Evolutionary conservation across 2,113 vertebrate genomes (phyloP), one percentile per base, ranked within the genome.

Genomic region (Menura novaehollandiae): DNA sequence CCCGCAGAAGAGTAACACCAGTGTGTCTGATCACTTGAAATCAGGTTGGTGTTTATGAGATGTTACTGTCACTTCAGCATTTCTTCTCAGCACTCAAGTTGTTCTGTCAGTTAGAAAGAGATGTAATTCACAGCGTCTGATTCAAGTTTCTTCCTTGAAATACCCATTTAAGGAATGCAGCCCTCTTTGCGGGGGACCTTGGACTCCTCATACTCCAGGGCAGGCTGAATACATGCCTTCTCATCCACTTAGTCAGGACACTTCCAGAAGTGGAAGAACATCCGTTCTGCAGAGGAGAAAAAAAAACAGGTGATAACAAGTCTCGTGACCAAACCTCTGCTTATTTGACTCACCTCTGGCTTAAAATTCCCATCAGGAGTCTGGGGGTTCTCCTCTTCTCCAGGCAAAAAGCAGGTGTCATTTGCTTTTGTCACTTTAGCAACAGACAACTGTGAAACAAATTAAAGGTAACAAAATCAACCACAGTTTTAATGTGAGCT

Each of bases 381-480:
- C 16, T 4, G 2, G 7, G 52, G 4, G 3, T 27, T 62, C 28
- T 85, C 55, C 16, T 58, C 23, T 41, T 56, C 46, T 60, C 30
- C 62, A 39, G 19, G 33, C 2, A 3, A 37, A 56, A 56, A 32
- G 13, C 3, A 2, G 30, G 22, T 5, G 0, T 41, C 1, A 0
- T 55, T 81, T 89, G 27, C 33, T 79, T 56, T 41, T 55, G 41
- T 58, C 35, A 4, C 64, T 43, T 35, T 19, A 66, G 32, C 4
- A 4, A 12, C 9, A 59, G 33, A 4, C 9, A 32, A 32, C 53
- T 76, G 39, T 55, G 67, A 35, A 35, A 63, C 56, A 79, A 49
- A 19, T 11, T 19, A 21, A 60, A 71, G 30, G 23, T 32, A 9
- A 17, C n/a, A 11, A 51, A 67, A 28, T 26, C 15, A 35, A 11